phyloP scores from a whole-genome alignment of 2,797 vertebrate species.

The Artibeus lituratus region DNA sequence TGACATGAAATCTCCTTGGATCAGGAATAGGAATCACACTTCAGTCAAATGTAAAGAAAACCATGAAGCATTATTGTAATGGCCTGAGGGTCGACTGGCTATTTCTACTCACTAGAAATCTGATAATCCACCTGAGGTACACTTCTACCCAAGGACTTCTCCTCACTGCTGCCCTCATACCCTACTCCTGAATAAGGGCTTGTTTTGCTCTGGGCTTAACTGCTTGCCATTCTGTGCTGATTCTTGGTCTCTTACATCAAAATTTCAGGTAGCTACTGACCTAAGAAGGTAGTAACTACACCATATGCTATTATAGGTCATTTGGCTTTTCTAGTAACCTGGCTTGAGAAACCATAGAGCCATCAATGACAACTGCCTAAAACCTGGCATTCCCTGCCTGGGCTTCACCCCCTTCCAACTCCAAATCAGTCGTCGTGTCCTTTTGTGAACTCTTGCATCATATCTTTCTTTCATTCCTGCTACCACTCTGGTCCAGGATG shows the following conservation, averaged over 20 bases:
- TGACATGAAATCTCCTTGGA: neutral
- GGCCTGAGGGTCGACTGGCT: rapidly evolving
- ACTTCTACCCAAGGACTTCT: neutral
- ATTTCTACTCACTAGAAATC: neutral
- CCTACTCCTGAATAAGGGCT: neutral
- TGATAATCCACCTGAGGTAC: neutral
- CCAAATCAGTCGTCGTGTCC: neutral
- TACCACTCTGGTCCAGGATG: neutral
- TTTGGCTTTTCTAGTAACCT: neutral
- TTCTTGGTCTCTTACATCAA: neutral
- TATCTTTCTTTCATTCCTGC: neutral
- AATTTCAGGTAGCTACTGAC: neutral
- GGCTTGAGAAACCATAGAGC: neutral
- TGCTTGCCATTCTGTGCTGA: neutral
- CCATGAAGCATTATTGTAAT: neutral
- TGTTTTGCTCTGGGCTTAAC: neutral
- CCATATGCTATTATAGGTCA: neutral
- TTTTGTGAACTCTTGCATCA: neutral
- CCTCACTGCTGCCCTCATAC: neutral
- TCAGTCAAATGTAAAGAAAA: constrained; percentile 34
- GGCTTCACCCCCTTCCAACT: neutral
- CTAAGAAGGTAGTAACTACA: neutral
- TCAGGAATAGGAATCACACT: neutral
- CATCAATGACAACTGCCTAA: neutral
- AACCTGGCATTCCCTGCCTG: neutral